Evolutionary conservation across 2,113 vertebrate genomes (phyloP), one percentile per base, ranked within the genome.

Genomic region (Nanorana parkeri): DNA sequence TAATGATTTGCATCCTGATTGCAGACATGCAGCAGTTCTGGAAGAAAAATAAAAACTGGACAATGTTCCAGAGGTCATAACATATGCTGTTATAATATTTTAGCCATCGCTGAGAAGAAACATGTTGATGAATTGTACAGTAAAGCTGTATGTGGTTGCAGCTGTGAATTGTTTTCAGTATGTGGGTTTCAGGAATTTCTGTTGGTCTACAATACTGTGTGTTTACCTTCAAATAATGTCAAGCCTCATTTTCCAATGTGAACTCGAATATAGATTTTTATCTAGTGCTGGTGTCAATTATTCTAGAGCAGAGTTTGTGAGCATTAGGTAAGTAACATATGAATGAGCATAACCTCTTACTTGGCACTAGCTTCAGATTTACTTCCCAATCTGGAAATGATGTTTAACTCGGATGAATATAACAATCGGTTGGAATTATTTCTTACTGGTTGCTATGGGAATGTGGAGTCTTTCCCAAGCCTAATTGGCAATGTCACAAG

Each of bases 401-500:
- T 81, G 69, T 66, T 66, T 66, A 82, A 82, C 69, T 58, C 28
- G 58, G 71, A 82, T 21, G 52, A 76, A 68, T 82, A 75, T 60
- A 68, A 28, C 72, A 55, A 67, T 82, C 54, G 28, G 24, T 73
- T 68, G 41, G 32, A 81, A 64, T 81, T 28, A 64, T 81, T 81
- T 72, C 78, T 81, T 82, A 23, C 71, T 74, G 17, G 80, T 82
- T 82, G 68, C 80, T 56, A 82, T 82, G 80, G 80, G 71, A 54
- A 82, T 68, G 71, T 68, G 51, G 72, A 75, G 72, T 76, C 80
- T 76, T 82, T 82, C 63, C 80, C 80, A 76, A 82, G 21, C 71
- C 71, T 82, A 82, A 75, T 76, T 82, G 72, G 80, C 80, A 82
- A 82, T 60, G 80, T 68, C 72, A 67, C 80, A 82, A 82, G 72